Percentiles rank a stretch among this genome's conserved stretches.
Evolutionary conservation across 2,797 vertebrate species (phyloP).

Genomic region (Morelia viridis): DNA sequence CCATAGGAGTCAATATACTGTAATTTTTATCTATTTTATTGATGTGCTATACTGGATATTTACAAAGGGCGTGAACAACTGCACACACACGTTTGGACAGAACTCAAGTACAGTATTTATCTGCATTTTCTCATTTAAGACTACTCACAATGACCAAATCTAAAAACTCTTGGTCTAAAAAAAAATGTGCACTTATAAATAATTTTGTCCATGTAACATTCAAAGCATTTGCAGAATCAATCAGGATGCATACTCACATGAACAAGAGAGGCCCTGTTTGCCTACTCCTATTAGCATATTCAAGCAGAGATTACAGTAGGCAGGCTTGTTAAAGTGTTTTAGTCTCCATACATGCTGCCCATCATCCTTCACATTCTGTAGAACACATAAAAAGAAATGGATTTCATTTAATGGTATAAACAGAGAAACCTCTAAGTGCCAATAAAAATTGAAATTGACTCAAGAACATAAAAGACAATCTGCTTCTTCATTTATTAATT

Average conservation of each 20-base stretch:
- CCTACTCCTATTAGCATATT: constrained; percentile 94
- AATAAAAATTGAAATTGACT: constrained; percentile 67
- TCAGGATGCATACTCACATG: constrained; percentile 80
- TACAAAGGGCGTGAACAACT: neutral
- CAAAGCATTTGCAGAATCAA: neutral
- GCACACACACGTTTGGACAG: neutral
- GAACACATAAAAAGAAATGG: constrained; percentile 66
- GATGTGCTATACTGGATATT: neutral
- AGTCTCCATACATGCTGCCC: constrained; percentile 94
- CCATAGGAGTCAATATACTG: neutral
- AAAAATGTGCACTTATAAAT: neutral
- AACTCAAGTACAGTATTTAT: neutral
- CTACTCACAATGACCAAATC: neutral
- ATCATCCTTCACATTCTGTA: constrained; percentile 94
- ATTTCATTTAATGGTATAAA: constrained; percentile 72
- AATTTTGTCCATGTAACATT: neutral
- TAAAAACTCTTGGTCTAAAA: neutral
- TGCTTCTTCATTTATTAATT: constrained; percentile 69
- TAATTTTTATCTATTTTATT: neutral
- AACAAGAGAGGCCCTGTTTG: constrained; percentile 95
- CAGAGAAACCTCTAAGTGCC: constrained; percentile 63
- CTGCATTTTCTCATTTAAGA: neutral
- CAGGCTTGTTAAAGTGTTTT: constrained; percentile 96
- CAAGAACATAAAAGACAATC: constrained; percentile 68
- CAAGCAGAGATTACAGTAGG: constrained; percentile 94